These are phyloP conservation scores for Meteorus sp. DNA, from an alignment of 1,140 invertebrate species.

Conservation along the genomic window DNA sequence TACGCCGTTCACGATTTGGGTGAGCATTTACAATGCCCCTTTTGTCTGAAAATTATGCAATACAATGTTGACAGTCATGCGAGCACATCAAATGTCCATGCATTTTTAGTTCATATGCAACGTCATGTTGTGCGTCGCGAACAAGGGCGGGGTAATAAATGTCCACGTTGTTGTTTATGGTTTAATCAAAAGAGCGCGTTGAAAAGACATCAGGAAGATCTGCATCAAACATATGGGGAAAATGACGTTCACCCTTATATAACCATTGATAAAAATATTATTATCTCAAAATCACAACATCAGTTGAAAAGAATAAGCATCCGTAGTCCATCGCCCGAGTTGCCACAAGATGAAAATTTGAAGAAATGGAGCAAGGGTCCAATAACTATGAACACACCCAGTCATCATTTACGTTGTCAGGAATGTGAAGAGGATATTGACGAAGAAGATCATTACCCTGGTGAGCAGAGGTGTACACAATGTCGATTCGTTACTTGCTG, in stretches of 20 bases:
- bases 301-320: conserved; percentile 59
- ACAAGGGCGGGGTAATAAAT: conserved; percentile 66
- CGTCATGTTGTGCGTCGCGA: conserved; percentile 54
- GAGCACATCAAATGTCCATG: conserved; percentile 45
- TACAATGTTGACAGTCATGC: conserved; percentile 43
- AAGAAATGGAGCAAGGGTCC: conserved; percentile 48
- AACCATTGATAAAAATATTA: conserved; percentile 47
- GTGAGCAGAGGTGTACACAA: conserved; percentile 70
- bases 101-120: conserved; percentile 55
- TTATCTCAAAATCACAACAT: conserved; percentile 53
- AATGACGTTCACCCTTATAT: conserved; percentile 39
- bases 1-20: conserved; percentile 66
- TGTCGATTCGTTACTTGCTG: conserved; percentile 79
- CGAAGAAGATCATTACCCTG: conserved; percentile 62
- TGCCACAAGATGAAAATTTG: conserved; percentile 41
- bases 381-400: conserved; percentile 40
- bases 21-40: conserved; percentile 70
- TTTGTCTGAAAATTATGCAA: conserved; percentile 68
- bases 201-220: conserved; percentile 50
- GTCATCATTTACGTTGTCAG: conserved; percentile 59
- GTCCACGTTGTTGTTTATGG: conserved; percentile 69
- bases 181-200: conserved; percentile 69
- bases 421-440: conserved; percentile 71
- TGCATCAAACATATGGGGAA: conserved; percentile 39
- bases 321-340: conserved; percentile 32